Conservation (phyloP, 92 coral and sea anemone genomes). For the Heteractis magnifica region DNA sequence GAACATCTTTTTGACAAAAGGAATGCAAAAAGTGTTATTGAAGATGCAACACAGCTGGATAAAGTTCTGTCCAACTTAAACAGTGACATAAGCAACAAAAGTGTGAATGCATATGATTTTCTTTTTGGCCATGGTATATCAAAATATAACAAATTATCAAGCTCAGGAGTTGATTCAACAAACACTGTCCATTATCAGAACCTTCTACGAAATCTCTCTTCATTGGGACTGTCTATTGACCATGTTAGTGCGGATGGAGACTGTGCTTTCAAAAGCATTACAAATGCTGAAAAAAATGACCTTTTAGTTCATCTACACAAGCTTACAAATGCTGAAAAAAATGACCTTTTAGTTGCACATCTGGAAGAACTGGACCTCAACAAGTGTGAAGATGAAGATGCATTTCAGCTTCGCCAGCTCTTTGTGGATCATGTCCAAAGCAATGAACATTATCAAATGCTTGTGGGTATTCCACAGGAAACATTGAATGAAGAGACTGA, state of each 20-base stretch:
- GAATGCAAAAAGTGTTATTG: too few relatives aligned
- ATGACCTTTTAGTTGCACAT: not conserved
- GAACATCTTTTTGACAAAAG: too few relatives aligned
- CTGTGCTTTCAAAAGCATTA: conserved; percentile 45
- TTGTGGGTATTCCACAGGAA: not conserved
- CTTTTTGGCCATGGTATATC: too few relatives aligned
- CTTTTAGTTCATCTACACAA: not conserved
- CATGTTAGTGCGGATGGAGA: conserved; percentile 51
- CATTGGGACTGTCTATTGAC: conserved; percentile 25
- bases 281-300: not conserved
- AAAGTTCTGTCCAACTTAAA: too few relatives aligned
- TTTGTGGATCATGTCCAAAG: conserved; percentile 27
- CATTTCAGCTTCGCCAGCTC: conserved; percentile 30
- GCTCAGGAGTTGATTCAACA: too few relatives aligned
- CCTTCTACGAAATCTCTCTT: conserved; percentile 37
- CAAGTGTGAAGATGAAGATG: conserved; percentile 10
- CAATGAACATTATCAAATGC: conserved; percentile 16
- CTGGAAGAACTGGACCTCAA: not conserved
- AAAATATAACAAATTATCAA: too few relatives aligned
- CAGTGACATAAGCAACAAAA: too few relatives aligned
- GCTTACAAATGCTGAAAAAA: not conserved
- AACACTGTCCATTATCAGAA: too few relatives aligned
- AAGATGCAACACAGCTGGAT: too few relatives aligned
- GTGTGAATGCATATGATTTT: too few relatives aligned
- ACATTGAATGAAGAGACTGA: conserved; percentile 28